Percentiles rank a stretch among this genome's conserved stretches.
Evolutionary conservation across 2,888 invertebrate species (phyloP).

Genomic region (Tuberolachnus salignus): DNA sequence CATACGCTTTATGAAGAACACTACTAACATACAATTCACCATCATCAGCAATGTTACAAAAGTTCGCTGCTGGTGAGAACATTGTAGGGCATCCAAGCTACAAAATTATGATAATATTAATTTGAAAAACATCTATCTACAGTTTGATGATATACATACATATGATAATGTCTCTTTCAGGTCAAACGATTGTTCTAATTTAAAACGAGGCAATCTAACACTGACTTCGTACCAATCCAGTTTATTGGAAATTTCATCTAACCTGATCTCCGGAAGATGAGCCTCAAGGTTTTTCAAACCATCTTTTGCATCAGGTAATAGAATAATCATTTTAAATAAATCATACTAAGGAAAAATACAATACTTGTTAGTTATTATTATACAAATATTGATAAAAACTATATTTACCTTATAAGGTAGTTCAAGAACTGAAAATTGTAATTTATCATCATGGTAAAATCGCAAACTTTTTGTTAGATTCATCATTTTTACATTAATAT

Average conservation of each 20-base stretch:
- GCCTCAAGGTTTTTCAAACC: slow-evolving; percentile 71
- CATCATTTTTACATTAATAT: slow-evolving; percentile 77
- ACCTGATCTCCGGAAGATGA: slow-evolving; percentile 67
- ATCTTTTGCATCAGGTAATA: slow-evolving; percentile 73
- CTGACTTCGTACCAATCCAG: slow-evolving; percentile 68
- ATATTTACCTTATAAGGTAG: slow-evolving; percentile 70
- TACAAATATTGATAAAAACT: neutral
- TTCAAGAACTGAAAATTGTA: slow-evolving; percentile 71
- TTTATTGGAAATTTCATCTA: slow-evolving; percentile 65
- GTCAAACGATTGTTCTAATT: slow-evolving; percentile 76
- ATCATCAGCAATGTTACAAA: slow-evolving; percentile 69
- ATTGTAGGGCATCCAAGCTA: slow-evolving; percentile 45
- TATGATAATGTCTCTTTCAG: slow-evolving; percentile 70
- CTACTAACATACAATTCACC: slow-evolving; percentile 69
- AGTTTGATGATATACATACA: slow-evolving; percentile 64
- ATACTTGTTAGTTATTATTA: too few species aligned
- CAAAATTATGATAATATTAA: slow-evolving; percentile 68
- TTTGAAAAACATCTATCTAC: neutral
- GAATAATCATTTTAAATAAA: slow-evolving; percentile 73
- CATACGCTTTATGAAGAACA: slow-evolving; percentile 82
- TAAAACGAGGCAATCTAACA: slow-evolving; percentile 79
- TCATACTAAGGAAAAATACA: neutral
- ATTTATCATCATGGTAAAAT: slow-evolving; percentile 65
- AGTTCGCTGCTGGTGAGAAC: slow-evolving; percentile 66
- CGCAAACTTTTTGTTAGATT: slow-evolving; percentile 67